Evolutionary conservation across 1,140 invertebrate species (phyloP), one percentile per base, ranked within the genome.

Genomic region (Aphidius ervi): DNA sequence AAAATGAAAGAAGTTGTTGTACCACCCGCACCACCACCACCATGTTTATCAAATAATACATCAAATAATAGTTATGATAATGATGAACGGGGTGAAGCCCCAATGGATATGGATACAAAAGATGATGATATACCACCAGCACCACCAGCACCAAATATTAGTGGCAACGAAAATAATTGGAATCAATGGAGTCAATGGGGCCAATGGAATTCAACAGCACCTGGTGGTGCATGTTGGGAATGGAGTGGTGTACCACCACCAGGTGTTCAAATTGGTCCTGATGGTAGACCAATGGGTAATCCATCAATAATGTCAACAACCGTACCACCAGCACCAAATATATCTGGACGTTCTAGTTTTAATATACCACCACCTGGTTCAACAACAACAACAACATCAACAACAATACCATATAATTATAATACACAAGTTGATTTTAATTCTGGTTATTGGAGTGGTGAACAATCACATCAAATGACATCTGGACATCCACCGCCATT

Each of bases 1-100:
- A 90, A 92, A 72, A 96, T 97, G 92, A 95, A 95, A 71, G 93
- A 95, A 74, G 83, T 85, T 16, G 80, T 81, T 46, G 82, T 82
- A 3, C 82, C 82, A 20, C 78, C 82, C 48, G 78, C 81, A 61
- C 82, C 82, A 16, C 76, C 82, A 20, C 75, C 77, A 63, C 83
- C 82, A 60, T 72, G 71, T 6, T 76, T 84, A 0, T 52, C 59
- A 40, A 69, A 65, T 49, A 63, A 68, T 16, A 63, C 58, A 4
- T 54, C 65, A 0, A 31, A 31, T 31, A 31, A 31, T 31, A 31
- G 1, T 31, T 31, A 31, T 31, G 23, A 31, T 31, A 70, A 65
- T 31, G 72, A 77, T 62, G 88, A 88, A 73, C 86, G 88, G 43
- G 90, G 90, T 5, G 91, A 92, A 78, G 91, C 89, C 9, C 89